These are phyloP conservation scores for Trichomalopsis sarcophagae DNA, from an alignment of 1,140 invertebrate genomes.

Conservation along the genomic window DNA sequence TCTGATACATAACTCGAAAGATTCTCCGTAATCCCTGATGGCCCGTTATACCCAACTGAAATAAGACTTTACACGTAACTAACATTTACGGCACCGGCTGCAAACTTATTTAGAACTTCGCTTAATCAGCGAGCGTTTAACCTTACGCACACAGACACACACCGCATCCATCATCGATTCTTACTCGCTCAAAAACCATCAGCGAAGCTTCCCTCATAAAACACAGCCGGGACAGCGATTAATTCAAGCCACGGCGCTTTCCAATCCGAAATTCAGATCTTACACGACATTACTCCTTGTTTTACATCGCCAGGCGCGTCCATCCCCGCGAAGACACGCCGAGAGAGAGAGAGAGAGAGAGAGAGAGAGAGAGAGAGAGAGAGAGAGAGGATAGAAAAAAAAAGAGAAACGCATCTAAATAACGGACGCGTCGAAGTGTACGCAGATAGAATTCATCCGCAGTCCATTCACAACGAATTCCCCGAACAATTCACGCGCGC, in stretches of 20 bases:
- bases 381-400: too few species aligned
- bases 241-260: not conserved
- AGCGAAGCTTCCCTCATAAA: not conserved
- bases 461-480: conserved; percentile 40
- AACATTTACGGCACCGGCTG: not conserved
- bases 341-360: too few species aligned
- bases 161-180: not conserved
- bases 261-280: conserved; percentile 27
- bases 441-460: conserved; percentile 44
- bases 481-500: conserved; percentile 1
- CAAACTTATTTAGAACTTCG: not conserved
- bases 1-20: conserved; percentile 32
- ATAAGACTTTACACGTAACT: conserved; percentile 2
- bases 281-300: conserved; percentile 25
- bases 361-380: not conserved
- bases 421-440: conserved; percentile 31
- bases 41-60: not conserved
- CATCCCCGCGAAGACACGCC: not conserved
- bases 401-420: conserved; percentile 35
- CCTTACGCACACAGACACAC: not conserved
- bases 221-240: not conserved
- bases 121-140: not conserved
- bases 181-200: not conserved
- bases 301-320: conserved; percentile 1
- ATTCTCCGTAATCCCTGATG: conserved; percentile 8